phyloP scores from a whole-genome alignment of 2,797 vertebrate genomes.

The Diceros bicornis region DNA sequence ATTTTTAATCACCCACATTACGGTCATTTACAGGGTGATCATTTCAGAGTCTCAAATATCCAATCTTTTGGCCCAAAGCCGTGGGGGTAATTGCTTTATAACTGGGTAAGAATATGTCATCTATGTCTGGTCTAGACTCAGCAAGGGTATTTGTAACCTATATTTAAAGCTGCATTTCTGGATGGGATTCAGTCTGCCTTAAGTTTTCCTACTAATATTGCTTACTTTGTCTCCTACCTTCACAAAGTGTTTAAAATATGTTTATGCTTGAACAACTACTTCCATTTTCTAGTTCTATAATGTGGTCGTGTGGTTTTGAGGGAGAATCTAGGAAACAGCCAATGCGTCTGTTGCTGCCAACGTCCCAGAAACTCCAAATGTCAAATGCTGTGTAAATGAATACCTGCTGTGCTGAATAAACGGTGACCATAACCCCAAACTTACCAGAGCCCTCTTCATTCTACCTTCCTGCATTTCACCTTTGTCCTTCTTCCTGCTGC shows the following conservation, averaged over 20 bases:
- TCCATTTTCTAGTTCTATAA: background rate
- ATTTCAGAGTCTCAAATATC: constrained; percentile 85
- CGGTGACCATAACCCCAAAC: fast-evolving
- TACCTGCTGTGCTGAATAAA: too few species aligned
- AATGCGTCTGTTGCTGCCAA: fast-evolving
- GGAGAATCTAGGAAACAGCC: background rate
- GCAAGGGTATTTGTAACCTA: constrained; percentile 73
- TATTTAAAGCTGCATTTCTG: constrained; percentile 83
- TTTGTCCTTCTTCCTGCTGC: fast-evolving
- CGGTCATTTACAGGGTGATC: constrained; percentile 83
- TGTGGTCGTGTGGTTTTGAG: background rate
- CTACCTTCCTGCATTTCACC: background rate
- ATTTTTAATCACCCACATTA: constrained; percentile 85
- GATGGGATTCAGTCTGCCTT: constrained; percentile 81
- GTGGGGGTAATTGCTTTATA: constrained; percentile 86
- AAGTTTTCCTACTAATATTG: constrained; percentile 54
- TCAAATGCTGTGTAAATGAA: fast-evolving
- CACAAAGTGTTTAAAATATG: background rate
- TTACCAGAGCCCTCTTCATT: fast-evolving
- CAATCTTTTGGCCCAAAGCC: constrained; percentile 82
- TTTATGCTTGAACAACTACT: too few species aligned
- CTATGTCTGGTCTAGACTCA: constrained; percentile 73
- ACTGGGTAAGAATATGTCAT: constrained; percentile 79
- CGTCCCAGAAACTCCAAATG: background rate
- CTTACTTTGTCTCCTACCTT: constrained; percentile 64